Evolutionary conservation across 2,797 vertebrate genomes (phyloP).

Genomic region (Loriculus beryllinus): DNA sequence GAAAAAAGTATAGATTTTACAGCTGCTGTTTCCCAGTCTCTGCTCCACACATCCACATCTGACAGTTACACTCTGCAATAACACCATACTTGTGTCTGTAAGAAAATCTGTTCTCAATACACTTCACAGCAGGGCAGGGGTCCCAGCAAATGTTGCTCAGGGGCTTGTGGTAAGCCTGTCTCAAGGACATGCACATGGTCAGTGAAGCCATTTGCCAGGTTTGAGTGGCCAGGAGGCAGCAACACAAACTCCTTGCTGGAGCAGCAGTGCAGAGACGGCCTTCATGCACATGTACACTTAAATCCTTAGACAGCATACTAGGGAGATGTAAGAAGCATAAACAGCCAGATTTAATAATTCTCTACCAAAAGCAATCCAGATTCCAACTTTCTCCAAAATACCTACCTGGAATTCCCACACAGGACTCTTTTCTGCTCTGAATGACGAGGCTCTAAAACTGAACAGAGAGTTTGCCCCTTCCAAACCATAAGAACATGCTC

Average conservation of each 20-base stretch:
- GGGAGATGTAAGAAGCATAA: not conserved
- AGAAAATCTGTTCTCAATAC: not conserved
- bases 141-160: not conserved
- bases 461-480: not conserved
- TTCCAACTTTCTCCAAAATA: not conserved
- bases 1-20: not conserved
- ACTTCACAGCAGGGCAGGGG: not conserved
- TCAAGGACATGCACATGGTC: not conserved
- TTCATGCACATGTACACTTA: not conserved
- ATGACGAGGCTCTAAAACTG: not conserved
- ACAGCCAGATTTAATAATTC: not conserved
- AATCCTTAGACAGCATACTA: not conserved
- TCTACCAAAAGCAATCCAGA: not conserved
- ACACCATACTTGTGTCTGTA: not conserved
- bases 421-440: not conserved
- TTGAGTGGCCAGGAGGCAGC: not conserved
- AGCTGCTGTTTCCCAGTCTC: not conserved
- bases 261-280: not conserved
- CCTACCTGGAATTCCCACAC: not conserved
- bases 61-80: not conserved
- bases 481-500: not conserved
- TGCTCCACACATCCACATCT: not conserved
- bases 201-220: not conserved
- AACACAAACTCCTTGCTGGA: not conserved
- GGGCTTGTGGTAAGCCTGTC: not conserved